Base-by-base conservation (phyloP, 1,140 invertebrate genomes). In the Ostrea edulis region DNA sequence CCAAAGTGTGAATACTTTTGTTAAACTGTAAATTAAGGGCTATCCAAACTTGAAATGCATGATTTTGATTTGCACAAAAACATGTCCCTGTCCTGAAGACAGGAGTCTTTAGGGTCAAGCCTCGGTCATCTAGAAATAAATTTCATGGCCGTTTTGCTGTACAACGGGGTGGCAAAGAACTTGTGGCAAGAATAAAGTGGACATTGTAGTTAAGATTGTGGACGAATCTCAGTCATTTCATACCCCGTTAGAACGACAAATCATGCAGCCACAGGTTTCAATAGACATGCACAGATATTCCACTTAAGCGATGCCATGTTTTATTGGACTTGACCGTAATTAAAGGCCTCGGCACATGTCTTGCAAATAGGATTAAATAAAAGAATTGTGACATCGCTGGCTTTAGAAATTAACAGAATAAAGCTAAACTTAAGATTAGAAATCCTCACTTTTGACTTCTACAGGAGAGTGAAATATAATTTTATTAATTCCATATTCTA, bases 31-130 rank as follows among this genome's bases (percentile, higher is more conserved):
- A 83, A 83, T 83, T 83, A 83, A 83, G 44, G 20, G 82, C 44
- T 83, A 83, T 25, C 44, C 53, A 53, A n/a, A 83, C 82, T 83
- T 83, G 82, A 83, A 53, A 83, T 83, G 82, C 82, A 83, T 83
- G 53, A 83, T 53, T 53, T 83, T 83, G 25, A 52, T 83, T 54
- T 83, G 82, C 82, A 83, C 53, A 83, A 83, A 83, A 52, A 52
- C 82, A 83, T 83, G 44, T 44, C 53, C 53, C 82, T 83, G 82
- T 52, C 44, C 82, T n/a, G 82, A 22, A 54, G 82, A 54, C 22
- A 83, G 25, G 68, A 35, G 68, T 14, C 14, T 25, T 29, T 71
- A 35, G 68, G 82, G 82, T 83, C 82, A 83, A 35, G 29, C 82
- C 82, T 54, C 82, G 82, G 82, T 83, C 82, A 83, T 54, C 82